Conservation (phyloP, 2,113 vertebrate species). For the Polypterus senegalus region DNA sequence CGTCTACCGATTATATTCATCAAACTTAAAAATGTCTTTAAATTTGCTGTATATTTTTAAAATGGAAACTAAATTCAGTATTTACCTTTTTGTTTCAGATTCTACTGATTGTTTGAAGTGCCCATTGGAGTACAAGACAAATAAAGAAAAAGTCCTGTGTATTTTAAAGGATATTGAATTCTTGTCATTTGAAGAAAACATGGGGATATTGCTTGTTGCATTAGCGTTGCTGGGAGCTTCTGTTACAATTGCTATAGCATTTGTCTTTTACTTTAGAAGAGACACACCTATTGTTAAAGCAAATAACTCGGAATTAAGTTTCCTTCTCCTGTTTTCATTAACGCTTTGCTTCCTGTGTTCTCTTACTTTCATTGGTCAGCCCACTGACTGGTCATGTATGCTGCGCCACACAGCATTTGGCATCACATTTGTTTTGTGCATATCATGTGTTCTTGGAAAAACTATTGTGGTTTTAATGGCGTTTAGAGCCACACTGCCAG, state of each 20-base stretch:
- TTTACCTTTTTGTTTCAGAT: not conserved
- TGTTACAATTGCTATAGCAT: not conserved
- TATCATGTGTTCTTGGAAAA: constrained; percentile 4
- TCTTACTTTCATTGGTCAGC: constrained; percentile 2
- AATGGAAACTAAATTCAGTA: not conserved
- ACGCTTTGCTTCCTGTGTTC: not conserved
- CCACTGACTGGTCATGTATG: constrained; percentile 3
- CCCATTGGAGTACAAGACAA: not conserved
- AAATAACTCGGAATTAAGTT: constrained; percentile 1
- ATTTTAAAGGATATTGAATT: not conserved
- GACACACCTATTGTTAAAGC: not conserved
- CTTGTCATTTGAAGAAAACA: not conserved
- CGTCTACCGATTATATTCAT: not conserved
- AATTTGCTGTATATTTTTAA: not conserved
- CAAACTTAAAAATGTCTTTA: not conserved
- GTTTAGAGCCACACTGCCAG: constrained; percentile 5
- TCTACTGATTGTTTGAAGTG: not conserved
- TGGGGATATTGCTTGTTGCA: not conserved
- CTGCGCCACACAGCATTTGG: constrained; percentile 4
- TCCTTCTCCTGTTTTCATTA: constrained; percentile 1
- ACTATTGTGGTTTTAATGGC: constrained; percentile 3
- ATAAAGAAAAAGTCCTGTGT: not conserved
- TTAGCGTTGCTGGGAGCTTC: not conserved
- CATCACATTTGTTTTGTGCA: constrained; percentile 4
- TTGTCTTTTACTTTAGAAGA: not conserved